phyloP scores from a whole-genome alignment of 1,140 invertebrate species.

The Mizuhopecten yessoensis region DNA sequence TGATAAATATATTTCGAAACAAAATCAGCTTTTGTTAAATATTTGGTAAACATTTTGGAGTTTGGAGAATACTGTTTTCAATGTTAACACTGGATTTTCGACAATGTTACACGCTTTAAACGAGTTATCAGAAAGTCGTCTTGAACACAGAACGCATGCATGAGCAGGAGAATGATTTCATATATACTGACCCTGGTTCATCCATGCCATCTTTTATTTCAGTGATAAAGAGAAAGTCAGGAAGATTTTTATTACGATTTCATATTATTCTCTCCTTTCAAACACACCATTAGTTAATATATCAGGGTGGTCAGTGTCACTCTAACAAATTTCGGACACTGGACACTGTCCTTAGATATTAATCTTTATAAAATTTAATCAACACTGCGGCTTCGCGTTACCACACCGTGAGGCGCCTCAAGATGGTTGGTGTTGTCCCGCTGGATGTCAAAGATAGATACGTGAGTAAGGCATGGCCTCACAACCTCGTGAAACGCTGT shows the following conservation, averaged over 20 bases:
- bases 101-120: no score
- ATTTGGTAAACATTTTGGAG: no score
- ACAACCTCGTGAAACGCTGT: neutral
- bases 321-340: slow-evolving; percentile 24
- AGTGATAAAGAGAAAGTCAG: no score
- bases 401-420: neutral
- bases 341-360: slow-evolving; percentile 5
- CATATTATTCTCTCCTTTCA: neutral
- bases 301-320: slow-evolving; percentile 30
- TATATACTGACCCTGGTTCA: no score
- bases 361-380: slow-evolving; percentile 18
- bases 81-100: no score
- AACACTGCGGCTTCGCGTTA: neutral
- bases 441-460: neutral
- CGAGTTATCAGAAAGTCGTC: no score
- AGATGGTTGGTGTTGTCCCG: neutral
- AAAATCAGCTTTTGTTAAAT: no score
- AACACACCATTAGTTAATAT: neutral
- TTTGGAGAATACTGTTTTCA: no score
- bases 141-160: no score
- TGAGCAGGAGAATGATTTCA: no score
- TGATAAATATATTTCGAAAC: no score
- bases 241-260: neutral
- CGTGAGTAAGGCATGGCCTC: neutral
- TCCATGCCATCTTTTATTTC: no score